A percentile compares a stretch with the other conserved stretches of the same genome.
Evolutionary conservation across 2,888 invertebrate species (phyloP).

Genomic region (Chironomus riparius): DNA sequence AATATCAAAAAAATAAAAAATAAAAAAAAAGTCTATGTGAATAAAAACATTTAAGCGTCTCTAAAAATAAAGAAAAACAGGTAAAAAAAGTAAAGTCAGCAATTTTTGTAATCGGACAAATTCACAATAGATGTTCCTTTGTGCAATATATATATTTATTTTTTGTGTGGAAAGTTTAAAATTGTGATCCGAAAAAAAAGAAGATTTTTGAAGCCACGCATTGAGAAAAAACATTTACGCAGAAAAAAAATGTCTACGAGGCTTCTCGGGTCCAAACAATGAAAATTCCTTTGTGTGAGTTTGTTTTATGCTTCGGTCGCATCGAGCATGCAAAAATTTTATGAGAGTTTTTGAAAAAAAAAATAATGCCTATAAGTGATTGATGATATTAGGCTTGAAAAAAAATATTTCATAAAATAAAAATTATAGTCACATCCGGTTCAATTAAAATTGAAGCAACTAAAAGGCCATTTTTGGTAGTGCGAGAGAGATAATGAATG

Average conservation of each 20-base stretch:
- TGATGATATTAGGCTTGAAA: neutral
- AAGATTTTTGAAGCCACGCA: neutral
- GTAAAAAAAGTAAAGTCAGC: neutral
- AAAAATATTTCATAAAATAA: neutral
- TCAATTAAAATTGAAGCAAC: neutral
- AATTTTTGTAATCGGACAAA: neutral
- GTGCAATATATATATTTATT: neutral
- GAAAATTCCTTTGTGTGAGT: slow-evolving; percentile 10
- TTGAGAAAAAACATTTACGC: neutral
- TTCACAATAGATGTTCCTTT: neutral
- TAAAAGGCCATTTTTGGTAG: neutral
- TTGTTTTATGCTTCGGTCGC: neutral
- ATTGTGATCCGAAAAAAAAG: neutral
- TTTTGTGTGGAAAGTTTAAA: neutral
- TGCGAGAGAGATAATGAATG: neutral
- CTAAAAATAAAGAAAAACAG: neutral
- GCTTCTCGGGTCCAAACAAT: neutral
- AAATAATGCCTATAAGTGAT: neutral
- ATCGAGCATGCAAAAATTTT: neutral
- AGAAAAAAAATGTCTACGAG: neutral
- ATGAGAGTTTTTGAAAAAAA: neutral
- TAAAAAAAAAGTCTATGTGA: too few relatives aligned
- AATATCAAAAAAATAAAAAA: too few relatives aligned
- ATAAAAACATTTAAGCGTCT: neutral
- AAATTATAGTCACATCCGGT: neutral